Base-by-base conservation (phyloP, 2,797 vertebrate species). In the Cirrhinus molitorella region DNA sequence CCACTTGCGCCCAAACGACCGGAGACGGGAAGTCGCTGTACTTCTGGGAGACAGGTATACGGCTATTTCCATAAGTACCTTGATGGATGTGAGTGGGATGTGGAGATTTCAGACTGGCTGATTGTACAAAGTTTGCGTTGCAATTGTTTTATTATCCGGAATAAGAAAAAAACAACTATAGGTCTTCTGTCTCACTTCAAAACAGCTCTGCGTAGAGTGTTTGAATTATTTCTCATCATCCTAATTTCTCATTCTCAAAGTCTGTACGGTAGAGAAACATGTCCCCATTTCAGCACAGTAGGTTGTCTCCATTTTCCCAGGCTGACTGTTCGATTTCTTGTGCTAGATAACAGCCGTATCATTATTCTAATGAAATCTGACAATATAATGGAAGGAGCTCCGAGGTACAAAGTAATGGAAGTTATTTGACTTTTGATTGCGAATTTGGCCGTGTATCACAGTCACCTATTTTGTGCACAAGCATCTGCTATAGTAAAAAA, bases 1-100 rank as follows among this genome's bases (percentile, higher is more conserved):
- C 89, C 83, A 89, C 93, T 83, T 80, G 75, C 6, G 90, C 95
- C 11, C 97, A 95, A 85, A 96, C 94, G 81, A 93, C 94, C 89
- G 95, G 94, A 4, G 96, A 96, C 86, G 94, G 94, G 89, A 96
- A 96, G 43, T 95, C 94, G 0, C 93, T 97, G 77, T 99, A 99
- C 94, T 93, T 98, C 91, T 99, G 98, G 98, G 96, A 97, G 94
- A 98, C 97, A 3, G 98, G 98, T 99, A 95, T 13, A 23, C 93
- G 94, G 92, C 86, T 5, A 74, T 84, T 79, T 59, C 87, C 17
- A 77, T 70, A 37, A 83, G 74, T 59, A 55, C 25, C 21, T 43
- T 68, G 73, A 83, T 59, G 40, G 43, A 81, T 71, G 28, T 47
- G 13, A 59, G 34, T 59, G 53, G 53, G n/a, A 59, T 59, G 25